Base-by-base conservation (phyloP, 2,797 vertebrate species). In the Aeoliscus strigatus region DNA sequence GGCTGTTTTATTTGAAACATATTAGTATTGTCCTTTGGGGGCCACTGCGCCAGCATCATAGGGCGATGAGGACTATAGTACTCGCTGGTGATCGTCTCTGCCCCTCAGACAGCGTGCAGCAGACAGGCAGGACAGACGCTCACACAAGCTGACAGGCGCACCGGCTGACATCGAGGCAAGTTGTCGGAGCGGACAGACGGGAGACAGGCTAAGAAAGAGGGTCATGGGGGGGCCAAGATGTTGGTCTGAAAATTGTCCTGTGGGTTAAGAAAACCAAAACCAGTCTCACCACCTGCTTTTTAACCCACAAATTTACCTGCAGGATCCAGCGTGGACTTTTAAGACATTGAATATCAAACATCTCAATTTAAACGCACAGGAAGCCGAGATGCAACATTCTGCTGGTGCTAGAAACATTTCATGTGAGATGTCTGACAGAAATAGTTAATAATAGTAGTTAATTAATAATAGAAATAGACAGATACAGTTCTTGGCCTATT, bases 141-240 rank as follows among this genome's bases (percentile, higher is more conserved):
- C 60, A 81, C 58, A 60, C 61, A 63, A 60, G 70, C 40, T 77
- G 67, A 71, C 78, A 81, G 66, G 64, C 75, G 63, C 58, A 60
- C 59, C 57, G 69, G 70, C 61, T 70, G 76, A 82, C 73, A 69
- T 59, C 37, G 47, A 77, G 67, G 78, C 66, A 80, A 67, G 76
- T 78, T 70, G 66, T 73, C 60, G 44, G 47, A 66, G 51, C 51
- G 67, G 75, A 71, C 64, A 54, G 42, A 49, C 51, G 14, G n/a
- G 27, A 44, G 50, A 27, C 40, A 36, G 51, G 16, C n/a, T n/a
- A 8, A 43, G 55, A 51, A 14, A 31, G 27, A 18, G 18, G 27
- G 27, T 16, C 46, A 10, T 2, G 9, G 32, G 31, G 56, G 33
- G 39, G 21, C 12, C 24, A 13, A 45, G 45, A 39, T 54, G 59